Evolutionary conservation across 1,140 invertebrate genomes (phyloP), one percentile per base, ranked within the genome.

Genomic region (Eriocheir sinensis): DNA sequence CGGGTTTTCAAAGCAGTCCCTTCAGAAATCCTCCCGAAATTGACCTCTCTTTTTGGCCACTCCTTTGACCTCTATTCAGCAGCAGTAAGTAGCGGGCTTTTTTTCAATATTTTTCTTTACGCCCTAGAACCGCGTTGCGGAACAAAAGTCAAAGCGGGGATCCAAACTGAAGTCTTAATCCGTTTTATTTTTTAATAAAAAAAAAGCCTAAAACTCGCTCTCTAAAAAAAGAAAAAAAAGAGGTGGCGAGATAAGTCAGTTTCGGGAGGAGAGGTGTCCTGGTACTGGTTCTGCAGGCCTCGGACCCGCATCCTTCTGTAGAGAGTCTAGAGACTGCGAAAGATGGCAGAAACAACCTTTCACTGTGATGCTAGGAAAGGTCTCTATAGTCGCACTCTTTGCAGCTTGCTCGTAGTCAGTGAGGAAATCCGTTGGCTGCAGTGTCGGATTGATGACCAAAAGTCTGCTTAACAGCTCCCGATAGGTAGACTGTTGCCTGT

Each of bases 371-470:
- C 32, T 41, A 30, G 88, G 88, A 41, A 89, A 89, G 86, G 12
- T 41, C 86, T 6, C 86, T 89, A 34, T 34, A 3, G 15, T 89
- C 8, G 86, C 86, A 89, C 86, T 8, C 86, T 0, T 89, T n/a
- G 86, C 86, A 89, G 86, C 86, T 89, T 4, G 86, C n/a, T 89
- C 86, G n/a, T 89, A 38, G 86, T 89, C 12, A n/a, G 15, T 89
- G 40, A 89, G 86, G 86, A 89, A 89, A 38, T 34, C 40, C 6
- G 32, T 4, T 89, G 86, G 86, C 6, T 41, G 32, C 34, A 89
- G 3, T 40, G 40, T 44, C 0, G 40, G 86, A 3, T 41, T 89
- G 86, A 89, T 89, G 40, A 41, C 40, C 34, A 38, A 41, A 41
- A 89, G 3, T 89, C 3, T 12, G 8, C 40, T 34, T 15, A 89